These are phyloP conservation scores for Drosophila kohkoa DNA, from an alignment of 1,140 invertebrate genomes.

Conservation along the genomic window DNA sequence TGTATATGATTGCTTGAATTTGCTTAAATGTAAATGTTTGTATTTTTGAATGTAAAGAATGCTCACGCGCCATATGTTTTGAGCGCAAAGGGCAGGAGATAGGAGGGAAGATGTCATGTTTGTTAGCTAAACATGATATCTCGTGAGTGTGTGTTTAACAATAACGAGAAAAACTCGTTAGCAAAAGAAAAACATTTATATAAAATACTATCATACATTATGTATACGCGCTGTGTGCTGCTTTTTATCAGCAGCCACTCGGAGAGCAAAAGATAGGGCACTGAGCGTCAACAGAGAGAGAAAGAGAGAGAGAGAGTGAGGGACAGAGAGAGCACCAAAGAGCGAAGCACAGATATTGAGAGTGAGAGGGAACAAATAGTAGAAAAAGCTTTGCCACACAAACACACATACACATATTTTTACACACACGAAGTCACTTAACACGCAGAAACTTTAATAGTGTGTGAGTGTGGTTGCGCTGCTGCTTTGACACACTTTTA, in stretches of 20 bases:
- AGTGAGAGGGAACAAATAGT: constrained; percentile 42
- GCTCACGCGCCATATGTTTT: constrained; percentile 53
- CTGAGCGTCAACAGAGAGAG: constrained; percentile 16
- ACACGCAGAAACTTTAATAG: constrained; percentile 6
- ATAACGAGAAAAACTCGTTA: constrained; percentile 78
- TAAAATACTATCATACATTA: constrained; percentile 68
- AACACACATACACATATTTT: constrained; percentile 1
- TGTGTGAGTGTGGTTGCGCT: constrained; percentile 49
- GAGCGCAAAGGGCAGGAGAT: not conserved
- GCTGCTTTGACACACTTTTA: constrained; percentile 84
- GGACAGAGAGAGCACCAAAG: constrained; percentile 17
- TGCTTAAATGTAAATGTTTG: no score
- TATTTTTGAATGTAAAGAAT: constrained; percentile 21
- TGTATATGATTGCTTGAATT: not conserved
- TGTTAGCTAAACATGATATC: constrained; percentile 37
- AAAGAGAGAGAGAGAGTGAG: constrained; percentile 19
- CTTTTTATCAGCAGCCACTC: constrained; percentile 61
- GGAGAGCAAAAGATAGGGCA: no score
- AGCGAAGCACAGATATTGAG: constrained; percentile 25
- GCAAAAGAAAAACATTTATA: constrained; percentile 73
- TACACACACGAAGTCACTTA: constrained; percentile 20
- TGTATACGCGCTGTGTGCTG: constrained; percentile 76
- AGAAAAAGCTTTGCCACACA: constrained; percentile 61
- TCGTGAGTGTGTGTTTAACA: constrained; percentile 31
- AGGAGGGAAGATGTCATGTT: constrained; percentile 8